Base-by-base conservation (phyloP, 2,113 vertebrate genomes). In the Mustela nigripes region DNA sequence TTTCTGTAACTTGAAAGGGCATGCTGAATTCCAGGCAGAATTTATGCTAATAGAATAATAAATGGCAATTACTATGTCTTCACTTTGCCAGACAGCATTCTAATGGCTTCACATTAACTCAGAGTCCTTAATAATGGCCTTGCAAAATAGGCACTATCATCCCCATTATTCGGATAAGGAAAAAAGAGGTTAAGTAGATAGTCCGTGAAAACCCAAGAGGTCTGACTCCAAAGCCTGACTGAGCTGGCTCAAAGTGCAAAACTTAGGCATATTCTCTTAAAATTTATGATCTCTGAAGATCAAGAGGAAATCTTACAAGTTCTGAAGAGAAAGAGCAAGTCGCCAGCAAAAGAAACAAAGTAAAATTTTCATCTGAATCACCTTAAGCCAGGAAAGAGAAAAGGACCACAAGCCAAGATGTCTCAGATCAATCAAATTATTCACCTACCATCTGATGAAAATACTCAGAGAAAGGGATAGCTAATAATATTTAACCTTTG, bases 381-480 rank as follows among this genome's bases (percentile, higher is more conserved):
- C 39, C 33, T 36, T 76, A 89, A 89, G 33, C 48, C 60, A 96
- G 50, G 81, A 93, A 88, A 87, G 4, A 39, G 86, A 89, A 86
- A 89, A 95, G 67, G 42, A 65, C 18, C 31, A 33, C 8, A 86
- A 96, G 31, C 62, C 26, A 94, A 53, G 63, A 56, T 94, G 94
- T 90, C 45, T 83, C 26, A 65, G 65, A 74, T 19, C 69, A 85
- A 74, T 19, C 69, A 85, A 67, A 56, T 60, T 74, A 85, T 33
- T 82, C 24, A 60, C 36, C 84, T 89, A 36, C 28, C 28, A 83
- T 69, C n/a, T 91, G 18, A 94, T 97, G 56, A 85, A 94, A 91
- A 48, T 74, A 45, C 28, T 88, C 60, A 67, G 60, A 87, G 60
- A 80, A 85, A 89, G 26, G 42, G 33, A 90, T 89, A 60, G 74